phyloP scores from a whole-genome alignment of 2,797 vertebrate species.

The Sebastes paucispinis region DNA sequence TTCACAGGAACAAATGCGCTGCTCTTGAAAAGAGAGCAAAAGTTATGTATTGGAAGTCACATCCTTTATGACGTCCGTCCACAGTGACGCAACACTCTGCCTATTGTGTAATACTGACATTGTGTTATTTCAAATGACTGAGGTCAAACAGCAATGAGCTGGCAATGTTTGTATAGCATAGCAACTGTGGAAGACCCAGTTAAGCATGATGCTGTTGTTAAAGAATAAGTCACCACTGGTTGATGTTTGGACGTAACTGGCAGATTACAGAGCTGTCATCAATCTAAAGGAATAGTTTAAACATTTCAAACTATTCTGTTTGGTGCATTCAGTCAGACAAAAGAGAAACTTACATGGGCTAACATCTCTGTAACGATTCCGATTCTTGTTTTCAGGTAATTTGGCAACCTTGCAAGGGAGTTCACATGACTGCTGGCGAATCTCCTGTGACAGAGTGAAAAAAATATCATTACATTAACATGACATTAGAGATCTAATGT shows the following conservation, averaged over 20 bases:
- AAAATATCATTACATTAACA: neutral
- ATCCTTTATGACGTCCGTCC: neutral
- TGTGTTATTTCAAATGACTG: neutral
- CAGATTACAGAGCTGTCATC: neutral
- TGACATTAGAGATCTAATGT: neutral
- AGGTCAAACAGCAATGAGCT: neutral
- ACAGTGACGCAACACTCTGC: neutral
- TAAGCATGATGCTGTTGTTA: neutral
- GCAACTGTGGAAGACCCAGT: neutral
- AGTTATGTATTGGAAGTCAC: neutral
- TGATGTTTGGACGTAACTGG: conserved; percentile 11
- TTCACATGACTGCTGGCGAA: conserved; percentile 95
- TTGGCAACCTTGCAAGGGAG: conserved; percentile 96
- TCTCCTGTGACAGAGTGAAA: conserved; percentile 84
- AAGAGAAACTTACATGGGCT: conserved; percentile 92
- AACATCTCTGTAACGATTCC: conserved; percentile 99
- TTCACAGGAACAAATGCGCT: neutral
- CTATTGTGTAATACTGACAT: conserved; percentile 1
- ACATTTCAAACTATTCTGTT: neutral
- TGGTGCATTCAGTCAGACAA: neutral
- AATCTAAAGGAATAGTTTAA: neutral
- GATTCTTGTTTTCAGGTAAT: conserved; percentile 93
- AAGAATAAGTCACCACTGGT: neutral
- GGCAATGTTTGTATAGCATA: neutral
- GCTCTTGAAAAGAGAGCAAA: neutral